These are phyloP conservation scores for Aramus guarauna DNA, from an alignment of 2,113 vertebrate genomes.

Conservation along the genomic window DNA sequence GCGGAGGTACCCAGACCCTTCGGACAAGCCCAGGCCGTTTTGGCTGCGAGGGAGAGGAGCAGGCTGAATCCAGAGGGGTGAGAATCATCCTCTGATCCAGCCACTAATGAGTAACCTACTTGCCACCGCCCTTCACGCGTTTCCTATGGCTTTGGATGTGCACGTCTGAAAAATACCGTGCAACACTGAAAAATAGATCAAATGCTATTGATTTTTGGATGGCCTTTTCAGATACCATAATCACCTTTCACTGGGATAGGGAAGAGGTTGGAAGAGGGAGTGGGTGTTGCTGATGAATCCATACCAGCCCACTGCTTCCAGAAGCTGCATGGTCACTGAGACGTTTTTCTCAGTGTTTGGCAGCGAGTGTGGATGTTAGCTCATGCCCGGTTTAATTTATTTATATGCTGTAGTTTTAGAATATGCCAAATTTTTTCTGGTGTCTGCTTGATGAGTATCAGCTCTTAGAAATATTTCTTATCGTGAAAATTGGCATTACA, in stretches of 20 bases:
- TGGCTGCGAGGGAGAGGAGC: neutral
- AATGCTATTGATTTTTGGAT: neutral
- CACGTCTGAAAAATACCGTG: accelerated
- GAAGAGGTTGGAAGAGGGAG: neutral
- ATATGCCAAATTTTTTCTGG: neutral
- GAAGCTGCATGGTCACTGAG: neutral
- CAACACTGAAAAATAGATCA: neutral
- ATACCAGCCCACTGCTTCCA: neutral
- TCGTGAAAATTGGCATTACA: neutral
- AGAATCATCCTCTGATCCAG: neutral
- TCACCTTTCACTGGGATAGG: neutral
- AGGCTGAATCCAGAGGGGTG: neutral
- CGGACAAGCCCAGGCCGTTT: neutral
- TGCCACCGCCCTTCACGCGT: neutral
- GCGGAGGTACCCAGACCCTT: neutral
- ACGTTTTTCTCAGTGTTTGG: neutral
- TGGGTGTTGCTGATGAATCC: neutral
- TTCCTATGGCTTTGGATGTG: neutral
- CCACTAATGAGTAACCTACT: neutral
- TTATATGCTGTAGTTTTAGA: neutral
- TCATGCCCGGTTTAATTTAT: neutral
- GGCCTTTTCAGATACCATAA: neutral
- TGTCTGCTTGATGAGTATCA: neutral
- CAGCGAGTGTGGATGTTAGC: neutral
- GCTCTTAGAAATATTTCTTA: neutral